phyloP scores from a whole-genome alignment of 1,140 invertebrate species.

The Pseudomyrmex sp. region DNA sequence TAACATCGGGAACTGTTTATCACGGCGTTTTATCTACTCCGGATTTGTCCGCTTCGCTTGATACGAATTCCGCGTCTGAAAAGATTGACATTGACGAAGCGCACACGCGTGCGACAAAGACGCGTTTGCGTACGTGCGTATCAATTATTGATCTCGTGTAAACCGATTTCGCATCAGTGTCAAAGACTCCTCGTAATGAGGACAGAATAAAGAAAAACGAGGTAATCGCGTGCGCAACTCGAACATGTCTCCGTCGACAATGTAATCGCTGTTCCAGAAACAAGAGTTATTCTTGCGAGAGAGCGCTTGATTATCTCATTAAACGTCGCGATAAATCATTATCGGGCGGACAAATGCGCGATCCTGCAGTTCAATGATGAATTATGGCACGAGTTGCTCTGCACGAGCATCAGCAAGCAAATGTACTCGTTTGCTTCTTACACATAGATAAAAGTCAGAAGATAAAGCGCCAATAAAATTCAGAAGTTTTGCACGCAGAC shows the following conservation, averaged over 20 bases:
- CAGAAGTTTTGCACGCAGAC: not conserved
- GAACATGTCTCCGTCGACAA: too few species aligned
- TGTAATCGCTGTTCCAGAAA: slow-evolving; percentile 41
- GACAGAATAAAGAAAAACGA: slow-evolving; percentile 11
- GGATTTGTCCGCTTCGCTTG: not conserved
- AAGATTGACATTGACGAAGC: slow-evolving; percentile 14
- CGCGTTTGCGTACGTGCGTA: not conserved
- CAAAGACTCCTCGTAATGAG: slow-evolving; percentile 9
- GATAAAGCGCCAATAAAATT: slow-evolving; percentile 39
- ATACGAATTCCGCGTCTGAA: not conserved
- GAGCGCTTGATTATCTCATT: slow-evolving; percentile 15
- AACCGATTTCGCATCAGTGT: slow-evolving; percentile 1
- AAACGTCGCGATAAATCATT: slow-evolving; percentile 47
- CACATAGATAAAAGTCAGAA: too few species aligned
- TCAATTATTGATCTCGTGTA: not conserved
- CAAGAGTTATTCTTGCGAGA: not conserved
- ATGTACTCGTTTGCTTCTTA: slow-evolving; percentile 17
- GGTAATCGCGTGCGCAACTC: not conserved
- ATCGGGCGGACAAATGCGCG: slow-evolving; percentile 23
- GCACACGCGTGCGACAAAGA: not conserved
- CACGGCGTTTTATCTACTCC: not conserved
- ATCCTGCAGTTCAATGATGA: slow-evolving; percentile 25
- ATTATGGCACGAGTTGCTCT: slow-evolving; percentile 25
- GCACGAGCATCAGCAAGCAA: not conserved
- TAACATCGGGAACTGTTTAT: not conserved